Conservation (phyloP, 2,888 invertebrate genomes). For the Melieria omissa region DNA sequence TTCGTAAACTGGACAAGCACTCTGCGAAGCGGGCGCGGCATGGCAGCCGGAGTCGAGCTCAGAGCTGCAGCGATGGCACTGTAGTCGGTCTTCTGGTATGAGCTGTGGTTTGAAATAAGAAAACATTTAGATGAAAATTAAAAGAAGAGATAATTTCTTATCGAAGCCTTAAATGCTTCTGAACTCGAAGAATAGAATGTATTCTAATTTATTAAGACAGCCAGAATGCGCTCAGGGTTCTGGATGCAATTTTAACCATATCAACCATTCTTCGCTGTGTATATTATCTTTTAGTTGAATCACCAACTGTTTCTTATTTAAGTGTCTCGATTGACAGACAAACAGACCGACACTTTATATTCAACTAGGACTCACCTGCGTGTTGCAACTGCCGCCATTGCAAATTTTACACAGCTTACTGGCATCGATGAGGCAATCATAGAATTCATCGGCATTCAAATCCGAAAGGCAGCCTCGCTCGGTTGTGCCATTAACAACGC, state of each 20-base stretch:
- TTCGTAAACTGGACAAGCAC: slow-evolving; percentile 43
- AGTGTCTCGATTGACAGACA: no score
- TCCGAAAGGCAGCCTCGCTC: slow-evolving; percentile 49
- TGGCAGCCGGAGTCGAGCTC: slow-evolving; percentile 42
- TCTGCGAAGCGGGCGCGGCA: slow-evolving; percentile 32
- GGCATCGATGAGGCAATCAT: slow-evolving; percentile 43
- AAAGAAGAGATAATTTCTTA: no score
- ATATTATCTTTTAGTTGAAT: no score
- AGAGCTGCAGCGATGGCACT: slow-evolving; percentile 49
- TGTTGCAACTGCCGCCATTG: slow-evolving; percentile 44
- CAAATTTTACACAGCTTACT: slow-evolving; percentile 46
- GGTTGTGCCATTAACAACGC: slow-evolving; percentile 41
- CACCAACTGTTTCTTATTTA: no score
- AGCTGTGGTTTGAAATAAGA: slow-evolving; percentile 29
- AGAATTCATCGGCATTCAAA: slow-evolving; percentile 45
- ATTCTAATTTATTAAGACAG: no score
- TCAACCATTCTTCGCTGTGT: no score
- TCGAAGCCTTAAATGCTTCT: no score
- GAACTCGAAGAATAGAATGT: no score
- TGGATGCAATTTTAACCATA: no score
- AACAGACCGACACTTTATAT: no score
- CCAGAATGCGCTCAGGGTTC: no score
- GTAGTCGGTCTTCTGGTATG: slow-evolving; percentile 43
- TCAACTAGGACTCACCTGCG: slow-evolving; percentile 38
- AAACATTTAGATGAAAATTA: background rate